Evolutionary conservation across 2,113 vertebrate genomes (phyloP).

Genomic region (Mustelus asterias): DNA sequence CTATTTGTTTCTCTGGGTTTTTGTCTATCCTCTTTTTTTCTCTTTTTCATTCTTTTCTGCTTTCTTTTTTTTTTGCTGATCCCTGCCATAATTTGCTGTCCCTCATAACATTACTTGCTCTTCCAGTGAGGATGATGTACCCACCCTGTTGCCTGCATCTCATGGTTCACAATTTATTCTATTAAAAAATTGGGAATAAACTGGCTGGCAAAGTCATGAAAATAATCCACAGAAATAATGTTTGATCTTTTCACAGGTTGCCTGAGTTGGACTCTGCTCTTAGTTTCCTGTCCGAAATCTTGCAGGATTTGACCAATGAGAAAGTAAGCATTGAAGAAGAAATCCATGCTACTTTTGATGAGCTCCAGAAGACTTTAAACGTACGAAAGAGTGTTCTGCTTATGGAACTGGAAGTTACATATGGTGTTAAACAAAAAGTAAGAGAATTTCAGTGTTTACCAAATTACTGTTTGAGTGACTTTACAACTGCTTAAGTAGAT

Average conservation of each 20-base stretch:
- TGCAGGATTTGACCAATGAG: conserved; percentile 85
- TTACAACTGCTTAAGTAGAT: background rate
- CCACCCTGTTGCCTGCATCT: background rate
- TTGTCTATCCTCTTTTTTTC: background rate
- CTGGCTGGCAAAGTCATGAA: background rate
- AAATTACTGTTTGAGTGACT: background rate
- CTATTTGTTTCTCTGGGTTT: background rate
- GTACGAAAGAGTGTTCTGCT: conserved; percentile 91
- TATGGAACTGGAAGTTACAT: conserved; percentile 98
- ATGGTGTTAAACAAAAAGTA: conserved; percentile 96
- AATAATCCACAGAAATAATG: background rate
- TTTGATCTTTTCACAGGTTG: conserved; percentile 61
- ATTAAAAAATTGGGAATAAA: background rate
- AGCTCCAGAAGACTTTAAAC: conserved; percentile 90
- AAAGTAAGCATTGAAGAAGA: conserved; percentile 88
- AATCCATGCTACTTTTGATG: conserved; percentile 86
- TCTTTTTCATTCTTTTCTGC: background rate
- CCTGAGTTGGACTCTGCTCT: conserved; percentile 93
- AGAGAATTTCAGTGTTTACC: conserved; percentile 41
- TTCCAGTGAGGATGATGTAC: background rate
- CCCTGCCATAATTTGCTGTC: background rate
- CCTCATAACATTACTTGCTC: background rate
- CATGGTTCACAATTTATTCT: background rate
- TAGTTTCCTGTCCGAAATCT: conserved; percentile 85
- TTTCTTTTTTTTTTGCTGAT: background rate